Base-by-base conservation (phyloP, 2,113 vertebrate genomes). In the Empidonax traillii region DNA sequence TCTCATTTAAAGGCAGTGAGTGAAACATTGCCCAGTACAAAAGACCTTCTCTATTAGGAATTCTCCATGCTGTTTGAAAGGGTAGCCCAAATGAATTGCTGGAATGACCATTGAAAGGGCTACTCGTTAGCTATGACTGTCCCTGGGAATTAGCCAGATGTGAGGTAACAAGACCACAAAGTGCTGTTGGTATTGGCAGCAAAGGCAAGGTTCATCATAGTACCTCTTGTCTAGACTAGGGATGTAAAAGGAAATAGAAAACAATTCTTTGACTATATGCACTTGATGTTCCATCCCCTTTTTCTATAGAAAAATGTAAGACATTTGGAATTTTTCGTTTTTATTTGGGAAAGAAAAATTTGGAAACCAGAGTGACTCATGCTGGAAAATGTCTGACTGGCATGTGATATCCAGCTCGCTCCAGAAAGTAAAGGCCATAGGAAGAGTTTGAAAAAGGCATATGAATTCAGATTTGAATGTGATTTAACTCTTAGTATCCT, bases 191-290 rank as follows among this genome's bases (percentile, higher is more conserved):
- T 96, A 72, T 96, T 97, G 95, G 97, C 96, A 95, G 90, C 33
- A 61, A 65, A 96, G 80, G 25, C 79, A 91, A 82, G 83, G 94
- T 83, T 94, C 96, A 96, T 97, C 95, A 93, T 55, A 95, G 95
- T 76, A 94, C 95, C 91, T 91, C 95, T 97, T 94, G 95, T 96
- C 97, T 97, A 97, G 95, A 97, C 96, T 67, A 80, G 85, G 87
- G 93, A 94, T 95, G 94, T 96, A 90, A 94, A 95, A 97, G 79
- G 93, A 95, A 96, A 94, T 78, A 96, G 78, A 97, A 97, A 96
- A 92, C 96, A 96, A 95, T 97, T 96, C 69, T 93, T 93, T 0
- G 4, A 89, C 93, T 97, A 94, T 96, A 96, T 65, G 83, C 53
- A 75, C 65, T 97, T 91, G 69, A 77, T 73, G 77, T 93, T 94